Evolutionary conservation across 2,113 vertebrate species (phyloP).

Genomic region (Laterallus jamaicensis): DNA sequence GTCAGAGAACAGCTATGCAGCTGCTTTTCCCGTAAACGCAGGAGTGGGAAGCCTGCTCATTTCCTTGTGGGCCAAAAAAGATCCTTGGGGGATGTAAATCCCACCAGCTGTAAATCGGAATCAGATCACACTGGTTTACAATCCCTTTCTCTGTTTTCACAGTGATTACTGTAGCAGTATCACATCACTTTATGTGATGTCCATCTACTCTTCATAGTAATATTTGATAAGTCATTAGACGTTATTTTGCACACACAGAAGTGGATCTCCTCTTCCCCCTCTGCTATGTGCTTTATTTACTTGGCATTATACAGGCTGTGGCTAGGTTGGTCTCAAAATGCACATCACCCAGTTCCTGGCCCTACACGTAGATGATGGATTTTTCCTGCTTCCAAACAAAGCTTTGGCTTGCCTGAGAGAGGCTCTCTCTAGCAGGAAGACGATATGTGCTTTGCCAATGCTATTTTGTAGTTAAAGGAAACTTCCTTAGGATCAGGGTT

Average conservation of each 20-base stretch:
- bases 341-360: neutral
- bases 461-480: neutral
- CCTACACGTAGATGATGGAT: accelerated
- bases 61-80: neutral
- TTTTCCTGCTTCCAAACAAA: neutral
- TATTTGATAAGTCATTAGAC: neutral
- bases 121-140: neutral
- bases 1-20: neutral
- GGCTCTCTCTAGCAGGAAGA: neutral
- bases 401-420: neutral
- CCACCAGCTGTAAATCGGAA: neutral
- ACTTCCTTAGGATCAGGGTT: neutral
- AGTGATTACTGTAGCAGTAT: neutral
- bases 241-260: neutral
- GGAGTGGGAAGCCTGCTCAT: neutral
- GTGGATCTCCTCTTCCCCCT: neutral
- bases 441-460: neutral
- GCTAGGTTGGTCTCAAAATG: neutral
- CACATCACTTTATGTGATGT: neutral
- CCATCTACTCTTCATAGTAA: neutral
- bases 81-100: neutral
- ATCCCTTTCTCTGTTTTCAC: neutral
- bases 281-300: neutral
- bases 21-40: neutral
- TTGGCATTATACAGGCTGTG: neutral